Conservation (phyloP, 2,888 invertebrate species). For the Sarcophaga rosellei region DNA sequence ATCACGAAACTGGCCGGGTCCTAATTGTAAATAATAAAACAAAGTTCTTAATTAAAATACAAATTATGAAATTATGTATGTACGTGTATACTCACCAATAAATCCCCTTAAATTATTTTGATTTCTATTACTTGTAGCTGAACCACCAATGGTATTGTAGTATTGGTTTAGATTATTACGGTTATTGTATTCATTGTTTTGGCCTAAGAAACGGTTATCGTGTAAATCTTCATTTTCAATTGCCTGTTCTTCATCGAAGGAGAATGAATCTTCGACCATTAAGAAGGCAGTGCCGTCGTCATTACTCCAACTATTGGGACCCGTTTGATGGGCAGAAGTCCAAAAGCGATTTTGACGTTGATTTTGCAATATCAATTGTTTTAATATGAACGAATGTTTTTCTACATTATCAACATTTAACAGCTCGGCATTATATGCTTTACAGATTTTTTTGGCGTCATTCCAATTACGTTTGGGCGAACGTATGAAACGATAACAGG, state of each 20-base stretch:
- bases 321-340: conserved; percentile 89
- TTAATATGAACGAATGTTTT: conserved; percentile 93
- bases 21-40: conserved; percentile 56
- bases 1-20: conserved; percentile 74
- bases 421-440: conserved; percentile 91
- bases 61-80: not conserved
- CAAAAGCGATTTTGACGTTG: conserved; percentile 94
- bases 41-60: not conserved
- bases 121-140: conserved; percentile 74
- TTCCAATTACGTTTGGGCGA: conserved; percentile 90
- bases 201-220: conserved; percentile 79
- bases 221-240: conserved; percentile 80
- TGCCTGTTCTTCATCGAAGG: conserved; percentile 84
- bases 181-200: conserved; percentile 71
- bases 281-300: conserved; percentile 91
- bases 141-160: conserved; percentile 73
- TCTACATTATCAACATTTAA: conserved; percentile 90
- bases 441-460: conserved; percentile 92
- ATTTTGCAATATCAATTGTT: conserved; percentile 91
- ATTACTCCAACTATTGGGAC: conserved; percentile 90
- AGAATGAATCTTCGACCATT: conserved; percentile 91
- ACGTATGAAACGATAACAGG: conserved; percentile 94
- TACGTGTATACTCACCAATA: conserved; percentile 71
- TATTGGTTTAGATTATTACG: conserved; percentile 75
- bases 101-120: conserved; percentile 76